Base-by-base conservation (phyloP, 2,797 vertebrate genomes). In the Siniperca obscura region DNA sequence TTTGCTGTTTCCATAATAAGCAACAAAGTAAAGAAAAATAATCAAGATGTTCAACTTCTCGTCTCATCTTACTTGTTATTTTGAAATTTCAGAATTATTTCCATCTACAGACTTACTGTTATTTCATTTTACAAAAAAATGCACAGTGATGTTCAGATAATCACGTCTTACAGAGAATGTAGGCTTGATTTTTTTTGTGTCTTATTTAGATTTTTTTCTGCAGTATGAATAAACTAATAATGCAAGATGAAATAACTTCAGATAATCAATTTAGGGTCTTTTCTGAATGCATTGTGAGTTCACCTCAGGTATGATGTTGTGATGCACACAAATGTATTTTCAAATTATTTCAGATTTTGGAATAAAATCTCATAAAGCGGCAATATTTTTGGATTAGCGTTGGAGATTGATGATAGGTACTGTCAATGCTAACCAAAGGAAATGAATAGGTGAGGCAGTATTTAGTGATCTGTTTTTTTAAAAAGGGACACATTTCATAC, bases 351-450 rank as follows among this genome's bases (percentile, higher is more conserved):
- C 36, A 81, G 4, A 53, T 76, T 74, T 74, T 56, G 65, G 16
- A 86, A 85, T 84, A 77, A 90, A 86, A 69, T 71, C 11, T 62
- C 67, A n/a, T 48, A 56, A 74, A 77, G 38, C 5, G 3, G 25
- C 13, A 38, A 38, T 50, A 3, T 76, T 83, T 81, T 69, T 80
- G 30, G 27, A 48, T 25, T 77, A 34, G 21, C 16, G 30, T 5
- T 72, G 0, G 0, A 62, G 30, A 64, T 1, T 50, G 0, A 61
- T 65, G 11, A 46, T 21, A 42, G 6, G 4, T 52, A 0, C 34
- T 22, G 10, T 50, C 3, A 22, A 22, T 40, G 2, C 19, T 48
- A 13, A 40, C 4, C 36, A 71, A 50, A 52, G 9, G 0, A 66
- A 74, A 80, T n/a, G 2, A n/a, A 30, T 7, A 50, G 8, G 59